Evolutionary conservation across 2,888 invertebrate species (phyloP), one percentile per base, ranked within the genome.

Genomic region (Thalpophila matura): DNA sequence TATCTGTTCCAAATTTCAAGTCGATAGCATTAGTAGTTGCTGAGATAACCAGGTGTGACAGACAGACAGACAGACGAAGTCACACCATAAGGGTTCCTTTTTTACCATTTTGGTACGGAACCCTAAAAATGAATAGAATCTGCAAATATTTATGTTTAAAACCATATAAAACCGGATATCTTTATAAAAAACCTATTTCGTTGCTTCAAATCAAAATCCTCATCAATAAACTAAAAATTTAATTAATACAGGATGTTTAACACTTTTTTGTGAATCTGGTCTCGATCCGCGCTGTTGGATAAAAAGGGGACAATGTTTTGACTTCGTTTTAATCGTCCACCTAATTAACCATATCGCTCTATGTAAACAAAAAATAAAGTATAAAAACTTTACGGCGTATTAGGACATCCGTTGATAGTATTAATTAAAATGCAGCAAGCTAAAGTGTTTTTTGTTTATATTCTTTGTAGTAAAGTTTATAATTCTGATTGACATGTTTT

Each of bases 311-410:
- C 77, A 79, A 79, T 83, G 84, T 83, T 81, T 77, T 71, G 72
- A 82, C 81, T 83, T 66, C 71, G 77, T 81, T 82, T 83, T 79
- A 83, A 85, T 82, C 79, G 81, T 64, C 76, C 64, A 75, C 77
- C 85, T 90, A 92, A 92, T 92, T 90, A 91, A 88, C 82, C 89
- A 80, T 86, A 82, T 84, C 85, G 82, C 74, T 84, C 82, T 87
- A 83, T 83, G 89, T 86, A 91, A 80, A 79, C 75, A 79, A 79
- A 81, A 80, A 80, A 69, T 72, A 62, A 58, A 71, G 47, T 67
- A 59, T 76, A 45, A 67, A n/a, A 67, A 65, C 27, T 82, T 76
- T 66, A 80, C 56, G 81, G 77, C 68, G 47, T 66, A 77, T 80
- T 80, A 79, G 59, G 59, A 67, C 75, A 83, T 83, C 82, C 81